Base-by-base conservation (phyloP, 92 coral and sea anemone genomes). In the Umimayanthus kanabou region DNA sequence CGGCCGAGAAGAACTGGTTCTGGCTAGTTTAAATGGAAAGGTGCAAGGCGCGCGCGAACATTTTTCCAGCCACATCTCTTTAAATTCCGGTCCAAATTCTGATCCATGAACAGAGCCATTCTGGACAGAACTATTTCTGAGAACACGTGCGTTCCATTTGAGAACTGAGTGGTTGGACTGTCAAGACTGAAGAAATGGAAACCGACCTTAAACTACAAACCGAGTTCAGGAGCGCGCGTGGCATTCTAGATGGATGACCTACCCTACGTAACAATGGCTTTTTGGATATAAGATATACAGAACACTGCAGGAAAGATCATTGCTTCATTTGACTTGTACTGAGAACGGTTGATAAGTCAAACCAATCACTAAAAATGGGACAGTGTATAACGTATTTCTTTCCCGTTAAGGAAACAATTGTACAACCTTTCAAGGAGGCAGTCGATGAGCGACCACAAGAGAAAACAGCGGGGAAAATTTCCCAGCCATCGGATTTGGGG, bases 341-440 rank as follows among this genome's bases (percentile, higher is more conserved):
- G 20, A 53, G 5, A 0, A 61, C 69, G 26, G 69, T 3, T 26
- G 8, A 18, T 76, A 42, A 9, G 23, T 16, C 30, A 76, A 57
- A 26, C 26, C 50, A 80, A 37, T 30, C 33, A 10, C 25, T 23
- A 66, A 47, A 25, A 67, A 82, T 82, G 86, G 86, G 86, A n/a
- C 86, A 82, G 76, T 82, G 86, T 29, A 11, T 82, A 28, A 67
- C 77, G 16, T 82, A 82, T 69, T 69, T 82, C 43, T 66, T 82
- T 39, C 77, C 86, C 5, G 25, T 40, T 43, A 26, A 49, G 2
- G 64, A 82, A 45, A 66, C 86, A 37, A 69, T 26, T 28, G 76
- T 67, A 26, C 86, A 82, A 14, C 47, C 47, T 8, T 82, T 43
- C 25, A 66, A 67, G 25, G 33, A 67, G 0, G 9, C 76, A 23